phyloP scores from a whole-genome alignment of 2,888 invertebrate species.

The Tupiocoris notatus region DNA sequence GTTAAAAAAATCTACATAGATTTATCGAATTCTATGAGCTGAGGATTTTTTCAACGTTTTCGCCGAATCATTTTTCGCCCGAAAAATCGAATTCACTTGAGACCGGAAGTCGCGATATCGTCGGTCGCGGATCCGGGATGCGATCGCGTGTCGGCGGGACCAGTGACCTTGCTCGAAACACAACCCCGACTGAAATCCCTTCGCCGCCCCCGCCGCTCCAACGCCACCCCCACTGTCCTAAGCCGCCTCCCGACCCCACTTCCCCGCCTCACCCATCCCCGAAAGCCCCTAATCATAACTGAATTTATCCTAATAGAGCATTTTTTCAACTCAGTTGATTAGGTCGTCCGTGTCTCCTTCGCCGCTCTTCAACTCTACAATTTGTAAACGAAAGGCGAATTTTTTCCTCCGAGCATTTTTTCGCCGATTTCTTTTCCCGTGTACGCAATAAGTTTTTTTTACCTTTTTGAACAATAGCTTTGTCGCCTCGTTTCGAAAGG shows the following conservation, averaged over 20 bases:
- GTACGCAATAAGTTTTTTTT: too few species aligned
- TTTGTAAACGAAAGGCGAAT: too few species aligned
- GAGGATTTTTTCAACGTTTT: too few species aligned
- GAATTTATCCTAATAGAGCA: conserved; percentile 8
- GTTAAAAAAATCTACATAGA: too few species aligned
- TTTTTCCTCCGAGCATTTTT: too few species aligned
- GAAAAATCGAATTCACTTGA: too few species aligned
- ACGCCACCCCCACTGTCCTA: not conserved
- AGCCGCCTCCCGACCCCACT: not conserved
- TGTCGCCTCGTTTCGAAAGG: too few species aligned
- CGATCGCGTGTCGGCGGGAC: conserved; percentile 16
- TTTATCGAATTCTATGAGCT: too few species aligned
- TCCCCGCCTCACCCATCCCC: not conserved
- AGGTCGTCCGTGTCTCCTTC: not conserved
- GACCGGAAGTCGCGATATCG: not conserved
- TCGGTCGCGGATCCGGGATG: conserved; percentile 1
- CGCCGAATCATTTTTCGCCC: too few species aligned
- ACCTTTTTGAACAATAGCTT: too few species aligned
- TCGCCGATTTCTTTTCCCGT: too few species aligned
- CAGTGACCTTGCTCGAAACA: conserved; percentile 10
- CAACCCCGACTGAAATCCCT: conserved; percentile 25
- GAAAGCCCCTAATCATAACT: conserved; percentile 34
- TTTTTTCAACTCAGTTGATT: conserved; percentile 15
- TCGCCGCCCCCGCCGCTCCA: conserved; percentile 11
- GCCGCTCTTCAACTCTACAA: too few species aligned